Conservation (phyloP, 1,140 invertebrate species). For the Coelopa frigida region DNA sequence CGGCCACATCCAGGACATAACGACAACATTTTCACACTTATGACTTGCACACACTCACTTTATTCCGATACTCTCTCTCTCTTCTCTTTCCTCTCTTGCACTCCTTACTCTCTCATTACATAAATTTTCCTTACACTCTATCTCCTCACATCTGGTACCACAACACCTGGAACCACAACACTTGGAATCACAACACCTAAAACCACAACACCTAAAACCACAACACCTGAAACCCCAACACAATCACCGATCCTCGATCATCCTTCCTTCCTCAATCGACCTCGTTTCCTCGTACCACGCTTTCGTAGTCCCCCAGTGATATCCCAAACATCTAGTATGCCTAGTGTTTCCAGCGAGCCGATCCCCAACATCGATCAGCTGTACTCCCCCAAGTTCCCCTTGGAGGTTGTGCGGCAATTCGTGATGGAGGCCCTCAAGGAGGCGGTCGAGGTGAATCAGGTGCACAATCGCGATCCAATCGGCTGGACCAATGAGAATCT, state of each 20-base stretch:
- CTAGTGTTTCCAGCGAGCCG: slow-evolving; percentile 61
- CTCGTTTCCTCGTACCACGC: slow-evolving; percentile 20
- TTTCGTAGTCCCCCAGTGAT: slow-evolving; percentile 42
- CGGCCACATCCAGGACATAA: slow-evolving; percentile 12
- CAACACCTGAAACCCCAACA: no score
- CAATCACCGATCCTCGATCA: no score
- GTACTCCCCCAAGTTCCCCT: slow-evolving; percentile 88
- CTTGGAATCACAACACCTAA: no score
- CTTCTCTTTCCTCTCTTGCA: slow-evolving; percentile 14
- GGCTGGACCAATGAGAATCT: slow-evolving; percentile 97
- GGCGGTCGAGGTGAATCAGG: slow-evolving; percentile 91
- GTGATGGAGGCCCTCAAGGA: slow-evolving; percentile 91
- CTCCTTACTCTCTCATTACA: slow-evolving; percentile 10
- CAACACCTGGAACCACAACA: no score
- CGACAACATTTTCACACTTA: slow-evolving; percentile 12
- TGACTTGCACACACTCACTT: neutral
- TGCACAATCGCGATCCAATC: slow-evolving; percentile 96
- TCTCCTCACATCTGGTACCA: slow-evolving; percentile 21
- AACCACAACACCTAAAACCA: no score
- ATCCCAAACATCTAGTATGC: slow-evolving; percentile 41
- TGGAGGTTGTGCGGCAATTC: slow-evolving; percentile 88
- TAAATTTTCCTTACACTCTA: slow-evolving; percentile 6
- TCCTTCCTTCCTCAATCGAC: no score
- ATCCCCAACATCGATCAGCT: slow-evolving; percentile 82
- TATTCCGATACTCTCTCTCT: neutral